Percentiles rank a stretch among this genome's conserved stretches.
phyloP scores from a whole-genome alignment of 2,797 vertebrate genomes.

The Betta splendens region DNA sequence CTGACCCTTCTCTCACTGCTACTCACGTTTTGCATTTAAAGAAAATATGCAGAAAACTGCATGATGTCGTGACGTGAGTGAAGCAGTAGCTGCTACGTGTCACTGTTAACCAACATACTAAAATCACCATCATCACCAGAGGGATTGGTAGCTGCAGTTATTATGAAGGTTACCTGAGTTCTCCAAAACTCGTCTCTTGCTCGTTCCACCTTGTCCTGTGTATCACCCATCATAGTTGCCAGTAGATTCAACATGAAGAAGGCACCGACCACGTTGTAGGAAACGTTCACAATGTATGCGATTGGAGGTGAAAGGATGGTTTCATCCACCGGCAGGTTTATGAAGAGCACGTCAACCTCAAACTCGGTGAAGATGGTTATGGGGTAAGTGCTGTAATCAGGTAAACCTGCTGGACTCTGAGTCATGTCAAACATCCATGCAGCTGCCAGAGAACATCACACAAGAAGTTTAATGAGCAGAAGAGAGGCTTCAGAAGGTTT shows the following conservation, averaged over 20 bases:
- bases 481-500: too few species aligned
- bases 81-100: too few species aligned
- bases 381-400: conserved; percentile 76
- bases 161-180: conserved; percentile 75
- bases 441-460: conserved; percentile 55
- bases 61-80: too few species aligned
- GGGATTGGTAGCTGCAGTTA: neutral
- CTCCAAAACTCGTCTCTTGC: conserved; percentile 86
- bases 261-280: conserved; percentile 79
- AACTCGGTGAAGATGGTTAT: conserved; percentile 82
- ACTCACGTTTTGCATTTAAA: too few species aligned
- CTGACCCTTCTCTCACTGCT: too few species aligned
- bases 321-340: conserved; percentile 83
- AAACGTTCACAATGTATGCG: conserved; percentile 74
- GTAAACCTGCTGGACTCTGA: conserved; percentile 69
- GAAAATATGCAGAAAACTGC: too few species aligned
- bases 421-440: conserved; percentile 85
- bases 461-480: too few species aligned
- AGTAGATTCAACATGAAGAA: conserved; percentile 82
- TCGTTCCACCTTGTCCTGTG: conserved; percentile 83
- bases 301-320: conserved; percentile 73
- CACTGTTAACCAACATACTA: too few species aligned
- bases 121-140: too few species aligned
- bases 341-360: conserved; percentile 81
- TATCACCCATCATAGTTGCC: conserved; percentile 87